Base-by-base conservation (phyloP, 2,797 vertebrate genomes). In the Acestrorhynchus altus region DNA sequence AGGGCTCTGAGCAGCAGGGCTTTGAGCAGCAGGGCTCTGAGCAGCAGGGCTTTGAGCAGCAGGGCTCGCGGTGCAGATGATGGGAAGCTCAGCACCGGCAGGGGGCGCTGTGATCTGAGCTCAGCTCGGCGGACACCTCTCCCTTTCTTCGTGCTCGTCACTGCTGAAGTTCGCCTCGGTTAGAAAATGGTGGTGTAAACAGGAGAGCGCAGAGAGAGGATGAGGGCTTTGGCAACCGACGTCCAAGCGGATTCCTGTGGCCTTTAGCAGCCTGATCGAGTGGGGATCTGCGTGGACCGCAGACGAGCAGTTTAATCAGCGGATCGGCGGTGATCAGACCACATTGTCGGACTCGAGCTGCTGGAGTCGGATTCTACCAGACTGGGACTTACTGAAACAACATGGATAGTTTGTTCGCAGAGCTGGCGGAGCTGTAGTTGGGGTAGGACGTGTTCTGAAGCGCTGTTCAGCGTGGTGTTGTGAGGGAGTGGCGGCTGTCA, bases 111-210 rank as follows among this genome's bases (percentile, higher is more conserved):
- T 76, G 39, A 51, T 28, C 44, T 1, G 10, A 16, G 4, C 13
- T 7, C 11, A 3, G 31, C 56, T 67, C 65, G 15, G 15, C 42
- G 9, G 65, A 31, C 65, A 46, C 42, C 40, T 46, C 40, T 64
- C 61, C 5, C 10, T 22, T 64, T 39, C 61, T 46, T 65, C 12
- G 13, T 24, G 26, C 20, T 47, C 9, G 39, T 47, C 9, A 15
- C 1, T 70, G 68, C 78, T 35, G 61, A 72, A 79, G 73, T 83
- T 51, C 61, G 71, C 60, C 63, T 35, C 10, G 64, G 39, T 39
- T 35, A 61, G 59, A 77, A 72, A 79, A 75, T 76, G 76, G 57
- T 74, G 52, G 76, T 68, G 79, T 85, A 83, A 85, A 85, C 84
- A 81, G 56, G 44, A 46, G 18, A 39, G 18, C 31, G 10, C 9